A percentile compares a stretch with the other conserved stretches of the same genome.
Evolutionary conservation across 1,140 invertebrate genomes (phyloP).

Genomic region (Condylostylus longicornis): DNA sequence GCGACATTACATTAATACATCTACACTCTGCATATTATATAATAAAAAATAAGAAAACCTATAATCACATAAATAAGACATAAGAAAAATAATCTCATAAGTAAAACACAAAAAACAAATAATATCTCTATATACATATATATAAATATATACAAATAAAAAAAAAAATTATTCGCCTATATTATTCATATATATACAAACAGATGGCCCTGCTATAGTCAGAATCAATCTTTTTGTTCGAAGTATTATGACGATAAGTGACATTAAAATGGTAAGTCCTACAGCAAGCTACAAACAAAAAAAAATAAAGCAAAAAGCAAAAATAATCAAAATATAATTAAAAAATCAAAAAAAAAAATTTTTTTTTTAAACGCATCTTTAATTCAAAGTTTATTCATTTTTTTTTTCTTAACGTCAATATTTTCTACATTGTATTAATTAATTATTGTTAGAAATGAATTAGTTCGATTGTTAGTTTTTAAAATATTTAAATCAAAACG

Average conservation of each 20-base stretch:
- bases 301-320: not conserved
- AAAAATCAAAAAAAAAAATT: constrained; percentile 5
- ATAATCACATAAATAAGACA: too few species aligned
- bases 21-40: too few species aligned
- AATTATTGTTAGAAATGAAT: too few species aligned
- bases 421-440: too few species aligned
- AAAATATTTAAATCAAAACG: too few species aligned
- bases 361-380: not conserved
- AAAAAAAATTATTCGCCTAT: not conserved
- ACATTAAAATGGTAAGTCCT: constrained; percentile 92
- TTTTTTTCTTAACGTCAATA: too few species aligned
- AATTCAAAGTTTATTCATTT: too few species aligned
- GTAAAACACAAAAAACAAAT: not conserved
- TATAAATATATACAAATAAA: constrained; percentile 1
- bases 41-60: too few species aligned
- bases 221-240: constrained; percentile 92
- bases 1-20: too few species aligned
- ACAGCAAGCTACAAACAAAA: not conserved
- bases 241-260: constrained; percentile 93
- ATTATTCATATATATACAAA: constrained; percentile 31
- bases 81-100: not conserved
- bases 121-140: not conserved
- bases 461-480: too few species aligned
- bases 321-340: constrained; percentile 1
- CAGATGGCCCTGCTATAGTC: constrained; percentile 84